Percentiles rank a stretch among this genome's conserved stretches.
Evolutionary conservation across 92 coral and sea anemone species (phyloP).

Genomic region (Porites cylindrica): DNA sequence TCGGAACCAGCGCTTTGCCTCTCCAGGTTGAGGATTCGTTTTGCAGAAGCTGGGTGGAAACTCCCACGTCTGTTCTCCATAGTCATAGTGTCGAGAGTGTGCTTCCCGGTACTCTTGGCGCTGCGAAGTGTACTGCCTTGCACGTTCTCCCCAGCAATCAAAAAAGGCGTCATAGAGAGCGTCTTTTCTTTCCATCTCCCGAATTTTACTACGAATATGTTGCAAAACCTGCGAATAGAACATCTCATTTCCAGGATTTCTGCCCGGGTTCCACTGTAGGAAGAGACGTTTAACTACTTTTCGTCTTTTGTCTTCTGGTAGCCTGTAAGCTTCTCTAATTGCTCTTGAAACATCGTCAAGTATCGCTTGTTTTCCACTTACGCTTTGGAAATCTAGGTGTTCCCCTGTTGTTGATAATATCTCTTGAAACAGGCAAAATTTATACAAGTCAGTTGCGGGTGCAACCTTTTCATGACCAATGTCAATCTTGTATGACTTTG

Average conservation of each 20-base stretch:
- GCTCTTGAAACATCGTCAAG: slow-evolving; percentile 27
- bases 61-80: not conserved
- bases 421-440: slow-evolving; percentile 32
- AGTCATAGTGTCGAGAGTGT: slow-evolving; percentile 5
- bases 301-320: slow-evolving; percentile 47
- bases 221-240: slow-evolving; percentile 65
- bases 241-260: slow-evolving; percentile 70
- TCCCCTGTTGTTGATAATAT: not conserved
- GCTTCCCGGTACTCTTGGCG: slow-evolving; percentile 18
- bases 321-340: slow-evolving; percentile 71
- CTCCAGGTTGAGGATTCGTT: slow-evolving; percentile 70
- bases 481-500: slow-evolving; percentile 60
- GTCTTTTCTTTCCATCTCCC: slow-evolving; percentile 39
- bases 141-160: slow-evolving; percentile 31
- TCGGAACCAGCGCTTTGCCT: slow-evolving; percentile 74
- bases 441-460: slow-evolving; percentile 61
- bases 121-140: slow-evolving; percentile 14
- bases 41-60: slow-evolving; percentile 34
- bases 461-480: slow-evolving; percentile 51
- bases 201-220: slow-evolving; percentile 48
- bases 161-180: slow-evolving; percentile 10
- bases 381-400: not conserved
- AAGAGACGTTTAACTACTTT: slow-evolving; percentile 65
- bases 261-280: slow-evolving; percentile 75
- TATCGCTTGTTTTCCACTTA: slow-evolving; percentile 12